Evolutionary conservation across 2,797 vertebrate species (phyloP).

Genomic region (Eutrigla gurnardus): DNA sequence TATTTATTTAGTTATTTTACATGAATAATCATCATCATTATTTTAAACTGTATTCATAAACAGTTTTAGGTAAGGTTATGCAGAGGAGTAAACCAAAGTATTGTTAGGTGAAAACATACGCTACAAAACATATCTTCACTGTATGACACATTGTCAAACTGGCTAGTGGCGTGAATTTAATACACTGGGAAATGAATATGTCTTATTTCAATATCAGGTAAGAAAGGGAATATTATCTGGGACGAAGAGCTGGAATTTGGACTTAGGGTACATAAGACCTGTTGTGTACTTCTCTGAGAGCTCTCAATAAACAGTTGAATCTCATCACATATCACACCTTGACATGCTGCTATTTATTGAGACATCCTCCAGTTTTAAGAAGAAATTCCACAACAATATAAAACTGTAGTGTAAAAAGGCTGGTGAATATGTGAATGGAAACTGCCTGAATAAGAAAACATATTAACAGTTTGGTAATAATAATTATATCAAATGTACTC

Average conservation of each 20-base stretch:
- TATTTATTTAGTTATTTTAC: not conserved
- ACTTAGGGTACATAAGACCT: not conserved
- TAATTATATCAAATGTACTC: not conserved
- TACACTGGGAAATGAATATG: not conserved
- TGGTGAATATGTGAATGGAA: not conserved
- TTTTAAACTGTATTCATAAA: not conserved
- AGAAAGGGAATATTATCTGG: no score
- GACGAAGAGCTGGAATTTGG: not conserved
- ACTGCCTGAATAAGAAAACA: not conserved
- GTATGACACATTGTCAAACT: not conserved
- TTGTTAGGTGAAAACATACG: not conserved
- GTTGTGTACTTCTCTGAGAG: not conserved
- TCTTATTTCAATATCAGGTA: not conserved
- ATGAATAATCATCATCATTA: not conserved
- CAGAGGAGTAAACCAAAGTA: not conserved
- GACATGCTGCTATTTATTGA: not conserved
- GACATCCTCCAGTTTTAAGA: not conserved
- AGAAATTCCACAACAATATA: not conserved
- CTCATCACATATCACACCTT: not conserved
- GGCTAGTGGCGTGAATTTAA: not conserved
- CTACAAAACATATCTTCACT: not conserved
- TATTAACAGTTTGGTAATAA: conserved; percentile 13
- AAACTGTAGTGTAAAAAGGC: not conserved
- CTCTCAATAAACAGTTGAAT: not conserved
- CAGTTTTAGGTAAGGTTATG: not conserved